Evolutionary conservation across 2,888 invertebrate species (phyloP).

Genomic region (Chironomus tentans): DNA sequence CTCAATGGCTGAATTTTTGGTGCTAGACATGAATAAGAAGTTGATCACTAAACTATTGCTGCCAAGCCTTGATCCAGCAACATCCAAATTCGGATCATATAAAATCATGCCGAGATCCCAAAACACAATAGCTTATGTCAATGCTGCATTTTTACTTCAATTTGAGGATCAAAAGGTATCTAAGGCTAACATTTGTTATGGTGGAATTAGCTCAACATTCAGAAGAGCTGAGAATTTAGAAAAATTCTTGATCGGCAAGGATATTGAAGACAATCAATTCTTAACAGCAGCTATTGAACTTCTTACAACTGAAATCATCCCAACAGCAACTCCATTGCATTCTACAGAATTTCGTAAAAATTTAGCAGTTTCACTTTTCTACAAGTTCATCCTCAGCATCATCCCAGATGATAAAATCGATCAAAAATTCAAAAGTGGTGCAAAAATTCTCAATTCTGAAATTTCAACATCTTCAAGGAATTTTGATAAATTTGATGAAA

Average conservation of each 20-base stretch:
- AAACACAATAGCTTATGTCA: constrained; percentile 66
- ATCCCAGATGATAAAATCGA: constrained; percentile 37
- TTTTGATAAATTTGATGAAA: constrained; percentile 48
- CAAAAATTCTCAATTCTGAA: constrained; percentile 43
- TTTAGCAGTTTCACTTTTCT: constrained; percentile 53
- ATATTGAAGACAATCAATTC: constrained; percentile 40
- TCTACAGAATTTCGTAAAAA: constrained; percentile 51
- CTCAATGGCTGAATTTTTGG: no score
- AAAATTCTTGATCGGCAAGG: constrained; percentile 42
- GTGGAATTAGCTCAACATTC: constrained; percentile 45
- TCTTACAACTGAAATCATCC: constrained; percentile 47
- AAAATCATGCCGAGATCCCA: constrained; percentile 65
- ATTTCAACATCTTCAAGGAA: constrained; percentile 52
- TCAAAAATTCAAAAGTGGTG: constrained; percentile 42
- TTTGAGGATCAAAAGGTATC: constrained; percentile 42
- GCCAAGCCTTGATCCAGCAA: constrained; percentile 31
- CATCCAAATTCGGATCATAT: constrained; percentile 43
- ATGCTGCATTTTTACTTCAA: constrained; percentile 60
- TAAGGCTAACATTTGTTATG: constrained; percentile 49
- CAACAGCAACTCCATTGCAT: constrained; percentile 50
- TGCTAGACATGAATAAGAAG: not conserved
- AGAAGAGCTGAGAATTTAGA: constrained; percentile 49
- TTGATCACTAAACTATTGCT: constrained; percentile 36
- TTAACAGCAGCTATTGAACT: constrained; percentile 39
- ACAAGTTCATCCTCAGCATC: constrained; percentile 46